These are phyloP conservation scores for Pangasius djambal DNA, from an alignment of 2,797 vertebrate species.

Conservation along the genomic window DNA sequence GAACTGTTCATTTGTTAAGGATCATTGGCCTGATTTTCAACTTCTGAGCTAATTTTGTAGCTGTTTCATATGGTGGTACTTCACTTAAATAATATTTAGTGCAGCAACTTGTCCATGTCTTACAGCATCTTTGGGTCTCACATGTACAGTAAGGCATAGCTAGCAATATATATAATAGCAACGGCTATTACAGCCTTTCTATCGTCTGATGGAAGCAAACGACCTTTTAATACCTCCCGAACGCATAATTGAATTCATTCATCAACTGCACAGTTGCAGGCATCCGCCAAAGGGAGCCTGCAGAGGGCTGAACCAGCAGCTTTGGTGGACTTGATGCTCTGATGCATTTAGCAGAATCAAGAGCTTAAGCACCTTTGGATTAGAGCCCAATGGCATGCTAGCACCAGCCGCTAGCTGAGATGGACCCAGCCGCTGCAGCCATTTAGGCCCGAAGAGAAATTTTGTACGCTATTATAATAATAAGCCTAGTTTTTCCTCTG, in stretches of 20 bases:
- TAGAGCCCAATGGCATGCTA: conserved; percentile 11
- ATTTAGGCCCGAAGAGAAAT: conserved; percentile 21
- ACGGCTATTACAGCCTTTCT: conserved; percentile 24
- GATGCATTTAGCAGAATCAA: conserved; percentile 42
- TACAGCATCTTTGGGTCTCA: conserved; percentile 32
- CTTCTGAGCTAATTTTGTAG: conserved; percentile 13
- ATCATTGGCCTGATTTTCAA: background rate
- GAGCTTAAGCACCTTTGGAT: conserved; percentile 22
- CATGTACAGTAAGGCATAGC: conserved; percentile 29
- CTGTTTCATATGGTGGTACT: background rate
- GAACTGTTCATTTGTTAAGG: background rate
- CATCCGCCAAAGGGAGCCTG: conserved; percentile 10
- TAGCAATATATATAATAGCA: conserved; percentile 32
- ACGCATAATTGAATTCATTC: conserved; percentile 57
- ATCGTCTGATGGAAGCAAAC: conserved; percentile 34
- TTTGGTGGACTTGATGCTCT: conserved; percentile 28
- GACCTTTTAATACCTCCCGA: conserved; percentile 52
- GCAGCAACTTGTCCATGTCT: conserved; percentile 7
- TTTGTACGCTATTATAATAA: conserved; percentile 9
- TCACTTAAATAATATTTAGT: conserved; percentile 15
- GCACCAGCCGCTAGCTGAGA: conserved; percentile 4
- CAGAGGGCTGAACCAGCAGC: conserved; percentile 40
- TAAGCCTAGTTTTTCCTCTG: conserved; percentile 14
- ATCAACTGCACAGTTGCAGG: conserved; percentile 45
- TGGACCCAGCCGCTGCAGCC: conserved; percentile 1